phyloP scores from a whole-genome alignment of 1,140 invertebrate genomes.

The Lysiphlebus fabarum region DNA sequence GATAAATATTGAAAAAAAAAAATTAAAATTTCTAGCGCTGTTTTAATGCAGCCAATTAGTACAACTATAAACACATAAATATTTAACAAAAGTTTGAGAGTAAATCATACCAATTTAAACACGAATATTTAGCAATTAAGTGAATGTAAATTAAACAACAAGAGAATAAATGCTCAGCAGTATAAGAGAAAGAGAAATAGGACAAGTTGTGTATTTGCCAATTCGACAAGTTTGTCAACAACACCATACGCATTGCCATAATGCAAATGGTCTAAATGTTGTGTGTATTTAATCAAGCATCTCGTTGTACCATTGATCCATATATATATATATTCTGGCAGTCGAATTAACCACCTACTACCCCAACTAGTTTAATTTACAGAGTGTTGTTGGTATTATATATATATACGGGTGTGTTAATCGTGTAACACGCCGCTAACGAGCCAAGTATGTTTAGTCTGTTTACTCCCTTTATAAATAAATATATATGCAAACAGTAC shows the following conservation, averaged over 20 bases:
- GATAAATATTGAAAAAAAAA: no score
- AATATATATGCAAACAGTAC: no score
- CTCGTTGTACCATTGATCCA: constrained; percentile 13
- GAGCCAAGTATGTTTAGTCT: constrained; percentile 31
- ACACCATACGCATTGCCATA: not conserved
- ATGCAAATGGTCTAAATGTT: constrained; percentile 15
- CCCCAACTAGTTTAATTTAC: constrained; percentile 29
- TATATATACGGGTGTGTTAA: constrained; percentile 29
- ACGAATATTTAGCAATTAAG: no score
- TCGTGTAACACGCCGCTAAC: constrained; percentile 34
- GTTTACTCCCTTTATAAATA: not conserved
- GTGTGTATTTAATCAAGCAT: not conserved
- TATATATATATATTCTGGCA: constrained; percentile 2
- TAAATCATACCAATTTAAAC: no score
- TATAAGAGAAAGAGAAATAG: no score
- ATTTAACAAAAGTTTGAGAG: no score
- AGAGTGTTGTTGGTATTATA: constrained; percentile 28
- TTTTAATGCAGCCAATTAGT: no score
- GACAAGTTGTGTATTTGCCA: not conserved
- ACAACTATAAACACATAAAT: no score
- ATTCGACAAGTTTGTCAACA: constrained; percentile 28
- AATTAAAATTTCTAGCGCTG: no score
- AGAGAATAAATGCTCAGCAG: no score
- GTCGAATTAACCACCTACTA: constrained; percentile 18
- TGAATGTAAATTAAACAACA: no score